Percentiles rank a stretch among this genome's conserved stretches.
These are phyloP conservation scores for Epicauta chinensis DNA, from an alignment of 1,140 invertebrate species.

Conservation along the genomic window DNA sequence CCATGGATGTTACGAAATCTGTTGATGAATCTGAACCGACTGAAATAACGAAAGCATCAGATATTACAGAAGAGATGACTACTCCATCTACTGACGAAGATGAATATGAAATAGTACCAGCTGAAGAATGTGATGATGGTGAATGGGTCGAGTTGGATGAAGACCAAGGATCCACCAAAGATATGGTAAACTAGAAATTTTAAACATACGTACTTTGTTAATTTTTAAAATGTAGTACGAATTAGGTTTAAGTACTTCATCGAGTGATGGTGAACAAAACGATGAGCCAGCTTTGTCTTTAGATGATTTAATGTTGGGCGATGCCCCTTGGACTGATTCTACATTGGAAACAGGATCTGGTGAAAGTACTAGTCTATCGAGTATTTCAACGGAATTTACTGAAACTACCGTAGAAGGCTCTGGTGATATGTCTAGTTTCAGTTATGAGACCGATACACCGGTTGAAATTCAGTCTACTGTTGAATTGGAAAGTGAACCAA, in stretches of 20 bases:
- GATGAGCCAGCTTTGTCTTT: constrained; percentile 38
- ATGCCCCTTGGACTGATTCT: constrained; percentile 36
- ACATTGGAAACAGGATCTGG: constrained; percentile 31
- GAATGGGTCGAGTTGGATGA: constrained; percentile 48
- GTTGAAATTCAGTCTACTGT: neutral
- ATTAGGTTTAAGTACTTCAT: constrained; percentile 15
- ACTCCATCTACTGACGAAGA: constrained; percentile 35
- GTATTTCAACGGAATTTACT: neutral
- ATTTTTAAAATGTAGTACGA: neutral
- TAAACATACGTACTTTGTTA: too few species aligned
- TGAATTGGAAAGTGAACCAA: constrained; percentile 15
- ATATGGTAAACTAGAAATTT: neutral
- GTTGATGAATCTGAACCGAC: constrained; percentile 38
- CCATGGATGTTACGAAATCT: constrained; percentile 53
- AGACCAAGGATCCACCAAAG: neutral
- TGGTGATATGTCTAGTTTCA: constrained; percentile 11
- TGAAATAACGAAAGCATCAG: constrained; percentile 10
- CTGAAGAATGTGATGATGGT: constrained; percentile 52
- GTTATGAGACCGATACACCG: constrained; percentile 6
- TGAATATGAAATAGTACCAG: constrained; percentile 46
- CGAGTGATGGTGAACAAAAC: too few species aligned
- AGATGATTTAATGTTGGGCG: constrained; percentile 58
- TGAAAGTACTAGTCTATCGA: constrained; percentile 15
- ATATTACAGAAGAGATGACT: constrained; percentile 2
- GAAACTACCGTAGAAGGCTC: constrained; percentile 23